Evolutionary conservation across 23 tunicate genomes (phyloP), one percentile per base, ranked within the genome.

Genomic region (Halocynthia aurantium): DNA sequence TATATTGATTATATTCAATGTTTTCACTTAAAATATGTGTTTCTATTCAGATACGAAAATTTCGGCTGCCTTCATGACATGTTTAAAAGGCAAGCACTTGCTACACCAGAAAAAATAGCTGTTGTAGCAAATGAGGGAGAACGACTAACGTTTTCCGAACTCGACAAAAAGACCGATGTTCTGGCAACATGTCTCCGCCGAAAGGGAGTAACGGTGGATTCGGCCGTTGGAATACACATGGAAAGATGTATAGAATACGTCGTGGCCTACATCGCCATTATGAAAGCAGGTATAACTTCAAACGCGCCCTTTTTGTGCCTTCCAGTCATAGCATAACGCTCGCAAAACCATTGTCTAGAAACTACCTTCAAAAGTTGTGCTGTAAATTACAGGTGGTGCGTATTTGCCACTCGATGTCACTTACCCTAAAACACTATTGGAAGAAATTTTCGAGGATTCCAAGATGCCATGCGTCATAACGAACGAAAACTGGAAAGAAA

Each of bases 371-470:
- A 18, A 15, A 15, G 18, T 17, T 60, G 64, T 60, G 4, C 64
- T 60, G 64, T 65, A 15, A 13, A 13, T 69, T 55, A 13, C 56
- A 92, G 98, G 98, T 0, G 98, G 89, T 8, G 85, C 92, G 8
- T 92, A 92, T 74, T 86, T 92, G 76, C 98, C 98, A 60, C 72
- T 92, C 9, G 98, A 92, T 74, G 83, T 81, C 22, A 89, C 89
- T 53, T 84, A 92, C 58, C 98, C 98, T 11, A 56, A 50, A 9
- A 40, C 31, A 53, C 77, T 92, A 57, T 57, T 92, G 40, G 51
- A 81, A 13, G 98, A 92, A 51, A 86, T 92, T 56, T 82, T 82
- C 72, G 18, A 51, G 11, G 98, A 92, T 57, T 82, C 98, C 9
- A 83, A 92, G 62, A 92, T 92, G 7, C 78, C 74, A 7, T 86